Percentiles rank a stretch among this genome's conserved stretches.
Conservation (phyloP, 2,797 vertebrate species). For the Pipistrellus kuhlii region DNA sequence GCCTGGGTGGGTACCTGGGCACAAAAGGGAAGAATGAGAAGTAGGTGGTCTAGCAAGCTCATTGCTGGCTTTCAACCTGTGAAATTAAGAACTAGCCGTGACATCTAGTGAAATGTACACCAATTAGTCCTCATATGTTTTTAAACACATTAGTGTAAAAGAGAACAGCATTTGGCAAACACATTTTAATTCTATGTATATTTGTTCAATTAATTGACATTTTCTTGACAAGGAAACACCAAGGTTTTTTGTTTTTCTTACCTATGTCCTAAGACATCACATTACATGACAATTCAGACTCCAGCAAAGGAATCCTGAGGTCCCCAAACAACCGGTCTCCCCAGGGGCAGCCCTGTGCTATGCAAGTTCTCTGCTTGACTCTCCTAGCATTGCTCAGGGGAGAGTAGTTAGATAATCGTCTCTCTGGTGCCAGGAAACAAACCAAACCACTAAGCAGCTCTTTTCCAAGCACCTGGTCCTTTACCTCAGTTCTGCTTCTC, state of each 20-base stretch:
- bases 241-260: background rate
- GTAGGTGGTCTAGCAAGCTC: background rate
- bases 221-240: slow-evolving; percentile 19
- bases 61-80: background rate
- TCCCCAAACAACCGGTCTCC: slow-evolving; percentile 42
- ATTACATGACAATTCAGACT: background rate
- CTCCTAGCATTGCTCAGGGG: slow-evolving; percentile 72
- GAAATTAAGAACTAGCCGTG: slow-evolving; percentile 6
- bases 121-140: background rate
- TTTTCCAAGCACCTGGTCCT: slow-evolving; percentile 72
- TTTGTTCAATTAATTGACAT: slow-evolving; percentile 53
- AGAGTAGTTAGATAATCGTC: slow-evolving; percentile 79
- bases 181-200: slow-evolving; percentile 49
- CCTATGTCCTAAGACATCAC: background rate
- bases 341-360: background rate
- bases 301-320: background rate
- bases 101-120: background rate
- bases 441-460: slow-evolving; percentile 66
- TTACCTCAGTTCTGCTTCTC: slow-evolving; percentile 43
- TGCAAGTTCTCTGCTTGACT: slow-evolving; percentile 35
- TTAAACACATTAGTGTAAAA: slow-evolving; percentile 47
- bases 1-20: background rate
- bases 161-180: background rate
- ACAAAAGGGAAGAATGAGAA: background rate
- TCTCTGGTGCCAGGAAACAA: slow-evolving; percentile 75